phyloP scores from a whole-genome alignment of 2,888 invertebrate genomes.

The Pristionchus mayeri region DNA sequence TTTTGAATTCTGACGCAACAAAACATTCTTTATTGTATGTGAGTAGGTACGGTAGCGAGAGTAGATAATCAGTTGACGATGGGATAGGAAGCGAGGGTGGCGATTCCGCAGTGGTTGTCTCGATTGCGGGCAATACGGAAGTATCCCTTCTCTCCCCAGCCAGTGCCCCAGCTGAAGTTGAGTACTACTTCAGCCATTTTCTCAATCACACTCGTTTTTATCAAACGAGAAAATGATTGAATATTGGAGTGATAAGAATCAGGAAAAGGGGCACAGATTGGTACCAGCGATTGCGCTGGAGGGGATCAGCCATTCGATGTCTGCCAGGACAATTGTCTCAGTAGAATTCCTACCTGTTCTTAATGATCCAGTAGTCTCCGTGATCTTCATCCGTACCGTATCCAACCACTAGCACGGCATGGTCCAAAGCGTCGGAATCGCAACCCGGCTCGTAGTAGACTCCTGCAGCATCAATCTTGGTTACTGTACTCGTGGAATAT shows the following conservation, averaged over 20 bases:
- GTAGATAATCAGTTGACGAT: slow-evolving; percentile 53
- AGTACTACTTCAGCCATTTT: background rate
- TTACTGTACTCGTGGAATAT: background rate
- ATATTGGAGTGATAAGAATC: background rate
- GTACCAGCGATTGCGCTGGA: background rate
- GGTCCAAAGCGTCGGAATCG: background rate
- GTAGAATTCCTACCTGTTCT: background rate
- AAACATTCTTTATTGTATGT: background rate
- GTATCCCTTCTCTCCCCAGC: background rate
- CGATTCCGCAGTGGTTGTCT: slow-evolving; percentile 88
- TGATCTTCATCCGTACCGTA: background rate
- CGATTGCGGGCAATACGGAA: slow-evolving; percentile 76
- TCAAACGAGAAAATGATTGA: too few species aligned
- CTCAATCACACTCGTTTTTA: background rate
- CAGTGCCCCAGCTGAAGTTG: background rate
- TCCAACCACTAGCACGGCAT: background rate
- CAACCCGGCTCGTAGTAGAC: background rate
- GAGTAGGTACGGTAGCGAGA: background rate
- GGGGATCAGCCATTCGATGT: background rate
- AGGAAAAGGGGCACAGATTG: background rate
- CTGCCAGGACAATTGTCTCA: too few species aligned
- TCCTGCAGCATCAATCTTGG: background rate
- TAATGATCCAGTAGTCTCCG: background rate
- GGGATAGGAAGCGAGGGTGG: slow-evolving; percentile 89
- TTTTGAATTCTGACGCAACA: too few species aligned